Percentiles rank a stretch among this genome's conserved stretches.
phyloP scores from a whole-genome alignment of 1,140 invertebrate genomes.

The Zaprionus inermis region DNA sequence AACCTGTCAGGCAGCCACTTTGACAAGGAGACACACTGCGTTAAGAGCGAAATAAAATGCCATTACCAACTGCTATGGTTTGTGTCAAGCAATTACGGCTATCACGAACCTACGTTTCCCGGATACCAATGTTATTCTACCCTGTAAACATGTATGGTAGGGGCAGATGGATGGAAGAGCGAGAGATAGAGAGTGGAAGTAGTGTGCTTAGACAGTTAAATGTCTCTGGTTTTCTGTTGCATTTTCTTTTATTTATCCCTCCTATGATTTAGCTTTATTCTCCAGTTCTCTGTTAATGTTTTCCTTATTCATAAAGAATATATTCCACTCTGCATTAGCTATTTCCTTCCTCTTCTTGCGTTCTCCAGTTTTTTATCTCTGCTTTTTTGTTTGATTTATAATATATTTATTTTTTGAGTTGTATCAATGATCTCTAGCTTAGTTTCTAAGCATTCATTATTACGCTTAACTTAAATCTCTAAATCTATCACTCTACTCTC shows the following conservation, averaged over 20 bases:
- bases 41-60: constrained; percentile 1
- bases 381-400: too few species aligned
- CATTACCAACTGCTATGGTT: background rate
- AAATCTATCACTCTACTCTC: too few species aligned
- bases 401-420: background rate
- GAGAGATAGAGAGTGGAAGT: background rate
- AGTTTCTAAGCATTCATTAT: too few species aligned
- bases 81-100: constrained; percentile 11
- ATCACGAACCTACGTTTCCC: constrained; percentile 14
- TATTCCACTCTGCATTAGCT: too few species aligned
- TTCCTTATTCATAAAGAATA: too few species aligned
- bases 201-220: background rate
- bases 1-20: background rate
- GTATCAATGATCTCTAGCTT: too few species aligned
- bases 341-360: too few species aligned
- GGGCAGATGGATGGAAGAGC: background rate
- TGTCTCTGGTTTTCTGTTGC: background rate
- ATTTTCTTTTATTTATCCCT: background rate
- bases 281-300: too few species aligned
- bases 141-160: background rate
- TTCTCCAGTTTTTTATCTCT: background rate
- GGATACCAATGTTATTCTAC: constrained; percentile 25
- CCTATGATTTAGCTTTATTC: too few species aligned
- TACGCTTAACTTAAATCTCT: too few species aligned
- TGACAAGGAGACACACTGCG: background rate